Evolutionary conservation across 2,888 invertebrate species (phyloP).

Genomic region (Branchipolynoe longqiensis): DNA sequence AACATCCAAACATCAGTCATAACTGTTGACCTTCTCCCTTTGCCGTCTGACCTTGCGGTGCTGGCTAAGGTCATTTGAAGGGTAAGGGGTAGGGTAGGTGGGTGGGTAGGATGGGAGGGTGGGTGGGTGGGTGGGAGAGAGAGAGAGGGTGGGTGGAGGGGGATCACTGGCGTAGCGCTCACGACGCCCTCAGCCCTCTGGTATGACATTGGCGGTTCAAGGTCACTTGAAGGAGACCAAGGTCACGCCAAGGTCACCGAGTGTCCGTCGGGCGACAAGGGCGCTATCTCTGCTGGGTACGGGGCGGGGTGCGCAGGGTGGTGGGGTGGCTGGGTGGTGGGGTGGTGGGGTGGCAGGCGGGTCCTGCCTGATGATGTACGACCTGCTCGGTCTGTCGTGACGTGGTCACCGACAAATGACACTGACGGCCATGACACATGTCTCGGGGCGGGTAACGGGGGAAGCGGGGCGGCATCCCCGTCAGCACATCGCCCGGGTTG

Average conservation of each 20-base stretch:
- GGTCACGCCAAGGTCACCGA: constrained; percentile 18
- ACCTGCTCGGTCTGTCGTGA: not conserved
- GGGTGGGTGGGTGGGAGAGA: too few species aligned
- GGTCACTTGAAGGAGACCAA: constrained; percentile 48
- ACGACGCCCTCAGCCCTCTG: not conserved
- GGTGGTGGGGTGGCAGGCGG: not conserved
- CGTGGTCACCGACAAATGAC: not conserved
- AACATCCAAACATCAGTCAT: not conserved
- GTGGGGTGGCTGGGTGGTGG: not conserved
- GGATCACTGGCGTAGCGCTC: not conserved
- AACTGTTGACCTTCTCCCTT: not conserved
- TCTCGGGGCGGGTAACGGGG: too few species aligned
- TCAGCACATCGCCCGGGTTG: too few species aligned
- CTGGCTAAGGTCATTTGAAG: constrained; percentile 11
- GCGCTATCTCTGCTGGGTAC: constrained; percentile 47
- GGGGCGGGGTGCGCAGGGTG: not conserved
- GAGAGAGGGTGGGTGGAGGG: too few species aligned
- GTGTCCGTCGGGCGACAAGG: constrained; percentile 12
- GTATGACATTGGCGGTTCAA: constrained; percentile 19
- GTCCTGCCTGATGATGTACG: not conserved
- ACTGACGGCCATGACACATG: not conserved
- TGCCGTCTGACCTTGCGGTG: not conserved
- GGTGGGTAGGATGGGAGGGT: too few species aligned
- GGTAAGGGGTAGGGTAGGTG: too few species aligned
- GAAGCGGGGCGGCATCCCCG: too few species aligned